phyloP scores from a whole-genome alignment of 2,888 invertebrate genomes.

The Mactromeris polynyma region DNA sequence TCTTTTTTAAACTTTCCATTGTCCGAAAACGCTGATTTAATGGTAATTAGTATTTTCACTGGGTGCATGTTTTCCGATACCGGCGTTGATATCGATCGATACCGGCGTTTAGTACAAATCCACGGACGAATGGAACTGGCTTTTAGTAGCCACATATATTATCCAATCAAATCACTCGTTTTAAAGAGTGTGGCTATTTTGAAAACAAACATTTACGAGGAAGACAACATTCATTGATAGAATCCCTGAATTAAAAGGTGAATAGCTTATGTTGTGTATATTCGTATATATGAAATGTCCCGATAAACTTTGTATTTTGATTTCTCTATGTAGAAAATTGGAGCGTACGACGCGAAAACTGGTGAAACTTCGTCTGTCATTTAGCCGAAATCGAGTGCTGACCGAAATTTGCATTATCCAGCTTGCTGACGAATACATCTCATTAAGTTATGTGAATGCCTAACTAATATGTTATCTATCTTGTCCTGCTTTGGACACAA shows the following conservation, averaged over 20 bases:
- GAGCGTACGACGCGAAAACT: neutral
- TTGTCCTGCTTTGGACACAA: neutral
- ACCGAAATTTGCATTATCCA: too few species aligned
- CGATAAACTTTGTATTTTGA: neutral
- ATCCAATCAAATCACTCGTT: constrained; percentile 44
- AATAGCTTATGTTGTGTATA: neutral
- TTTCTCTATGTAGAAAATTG: neutral
- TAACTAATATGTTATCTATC: neutral
- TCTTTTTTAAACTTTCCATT: too few species aligned
- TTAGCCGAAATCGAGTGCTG: too few species aligned
- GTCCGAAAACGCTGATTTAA: too few species aligned
- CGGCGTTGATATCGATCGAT: too few species aligned
- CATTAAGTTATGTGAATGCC: neutral
- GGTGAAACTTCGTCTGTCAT: neutral
- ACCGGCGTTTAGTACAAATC: too few species aligned
- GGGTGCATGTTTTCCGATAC: too few species aligned
- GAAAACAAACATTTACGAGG: constrained; percentile 33
- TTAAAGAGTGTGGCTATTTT: constrained; percentile 49
- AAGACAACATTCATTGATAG: neutral
- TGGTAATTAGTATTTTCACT: too few species aligned
- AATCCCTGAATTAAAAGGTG: neutral
- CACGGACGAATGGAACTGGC: neutral
- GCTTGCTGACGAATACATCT: neutral
- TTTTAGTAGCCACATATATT: neutral
- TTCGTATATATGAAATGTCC: neutral